Evolutionary conservation across 2,888 invertebrate genomes (phyloP), one percentile per base, ranked within the genome.

Genomic region (Listrodromus nycthemerus): DNA sequence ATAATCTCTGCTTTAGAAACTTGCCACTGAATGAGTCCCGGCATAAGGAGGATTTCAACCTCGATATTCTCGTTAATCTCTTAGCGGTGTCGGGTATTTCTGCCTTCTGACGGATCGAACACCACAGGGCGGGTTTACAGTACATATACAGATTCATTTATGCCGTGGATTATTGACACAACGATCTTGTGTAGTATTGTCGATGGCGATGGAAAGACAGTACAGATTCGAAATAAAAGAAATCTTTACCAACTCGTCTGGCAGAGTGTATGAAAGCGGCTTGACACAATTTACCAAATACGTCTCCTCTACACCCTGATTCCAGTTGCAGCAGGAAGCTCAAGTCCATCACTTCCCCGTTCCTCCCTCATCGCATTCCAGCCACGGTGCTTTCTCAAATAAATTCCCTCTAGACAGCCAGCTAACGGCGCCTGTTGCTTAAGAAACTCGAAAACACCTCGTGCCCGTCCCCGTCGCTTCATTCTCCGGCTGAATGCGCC

Each of bases 381-480:
- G 52, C n/a, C 24, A 70, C 41, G 48, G 61, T 50, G 78, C 69
- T 45, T 61, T 69, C 76, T 65, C 65, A 69, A 71, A 76, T 82
- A 76, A 65, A 86, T 87, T 84, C 75, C 81, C 63, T 71, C 83
- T 45, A 73, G 77, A 79, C 78, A 83, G 76, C 41, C 55, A 75
- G 76, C 74, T 81, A 85, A 66, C 74, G 70, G 75, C 58, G 86
- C 86, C 86, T 88, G 86, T 89, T 89, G 88, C 89, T 76, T 79
- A 33, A 55, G 74, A 63, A 80, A 84, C 69, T 80, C 66, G 45
- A 7, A 16, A 79, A 61, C 66, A 16, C 45, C 61, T 55, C 65
- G n/a, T 37, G n/a, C 27, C 21, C n/a, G n/a, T 19, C 24, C n/a
- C 19, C 30, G 19, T 21, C 8, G 27, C 73, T 48, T 21, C 19